phyloP scores from a whole-genome alignment of 2,797 vertebrate species.

The Miichthys miiuy region DNA sequence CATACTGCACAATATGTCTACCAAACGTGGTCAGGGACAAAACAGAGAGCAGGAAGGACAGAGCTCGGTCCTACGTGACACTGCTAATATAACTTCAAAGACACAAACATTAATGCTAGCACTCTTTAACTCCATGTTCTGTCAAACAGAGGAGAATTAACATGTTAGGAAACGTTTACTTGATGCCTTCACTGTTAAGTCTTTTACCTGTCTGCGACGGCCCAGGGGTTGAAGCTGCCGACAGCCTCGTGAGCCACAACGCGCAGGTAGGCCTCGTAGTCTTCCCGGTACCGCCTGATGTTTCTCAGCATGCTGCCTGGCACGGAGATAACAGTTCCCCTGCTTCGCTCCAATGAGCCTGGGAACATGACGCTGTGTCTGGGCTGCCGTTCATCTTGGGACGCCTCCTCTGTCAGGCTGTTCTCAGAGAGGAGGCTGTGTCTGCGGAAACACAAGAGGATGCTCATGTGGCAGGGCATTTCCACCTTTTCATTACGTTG shows the following conservation, averaged over 20 bases:
- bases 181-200: neutral
- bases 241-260: slow-evolving; percentile 86
- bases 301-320: slow-evolving; percentile 82
- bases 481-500: slow-evolving; percentile 42
- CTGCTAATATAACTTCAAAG: neutral
- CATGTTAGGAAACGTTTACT: neutral
- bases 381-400: slow-evolving; percentile 51
- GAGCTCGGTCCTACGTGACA: slow-evolving; percentile 7
- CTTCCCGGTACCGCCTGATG: slow-evolving; percentile 86
- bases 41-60: slow-evolving; percentile 26
- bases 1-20: neutral
- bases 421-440: slow-evolving; percentile 74
- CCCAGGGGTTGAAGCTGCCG: slow-evolving; percentile 91
- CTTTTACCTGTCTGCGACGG: slow-evolving; percentile 89
- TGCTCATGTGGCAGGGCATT: neutral
- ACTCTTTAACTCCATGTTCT: neutral
- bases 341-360: slow-evolving; percentile 37
- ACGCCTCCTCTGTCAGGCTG: slow-evolving; percentile 68
- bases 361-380: slow-evolving; percentile 40
- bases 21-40: slow-evolving; percentile 19
- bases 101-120: neutral
- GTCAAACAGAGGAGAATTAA: neutral
- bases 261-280: slow-evolving; percentile 86
- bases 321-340: slow-evolving; percentile 77
- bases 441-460: slow-evolving; percentile 47